Evolutionary conservation across 1,140 invertebrate species (phyloP), one percentile per base, ranked within the genome.

Genomic region (Hylaeus anthracinus): DNA sequence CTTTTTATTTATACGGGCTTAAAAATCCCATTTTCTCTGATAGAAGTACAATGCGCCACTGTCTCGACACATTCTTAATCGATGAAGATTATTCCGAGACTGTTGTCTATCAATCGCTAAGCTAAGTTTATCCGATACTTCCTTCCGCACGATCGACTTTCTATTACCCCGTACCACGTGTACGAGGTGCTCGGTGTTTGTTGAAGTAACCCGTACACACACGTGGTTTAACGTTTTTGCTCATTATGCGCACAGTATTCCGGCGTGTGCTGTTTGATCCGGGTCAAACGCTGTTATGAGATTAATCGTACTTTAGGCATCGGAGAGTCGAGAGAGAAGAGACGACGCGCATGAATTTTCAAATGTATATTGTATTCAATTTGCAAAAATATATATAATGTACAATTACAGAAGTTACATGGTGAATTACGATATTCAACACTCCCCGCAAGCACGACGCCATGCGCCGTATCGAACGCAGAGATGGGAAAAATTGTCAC

Each of bases 351-450:
- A 74, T 75, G 61, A 55, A 67, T 79, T 82, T 78, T 82, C 74
- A 79, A 79, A 72, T 82, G 75, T 82, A 79, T 79, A 79, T 72
- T 82, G 76, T 82, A 82, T 82, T 82, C 75, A 66, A 79, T 77
- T 82, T 82, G 75, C 75, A 79, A 79, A 79, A 79, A 82, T 79
- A 79, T 73, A 51, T 83, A 73, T 73, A 63, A 82, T 79, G 60
- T 79, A 79, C 72, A 79, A 61, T 79, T 83, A 83, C 71, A 83
- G 55, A 70, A 73, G 73, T 81, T 81, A 81, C 66, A 56, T 77
- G 48, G 39, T 70, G 51, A 64, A 77, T 81, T 71, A 71, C 70
- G 43, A 65, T 63, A 61, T 72, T 48, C 6, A 26, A 64, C 76
- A 64, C n/a, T 43, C 75, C n/a, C 43, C 3, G 5, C 43, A 5